phyloP scores from a whole-genome alignment of 2,888 invertebrate genomes.

The Branchinecta sandiegonensis region DNA sequence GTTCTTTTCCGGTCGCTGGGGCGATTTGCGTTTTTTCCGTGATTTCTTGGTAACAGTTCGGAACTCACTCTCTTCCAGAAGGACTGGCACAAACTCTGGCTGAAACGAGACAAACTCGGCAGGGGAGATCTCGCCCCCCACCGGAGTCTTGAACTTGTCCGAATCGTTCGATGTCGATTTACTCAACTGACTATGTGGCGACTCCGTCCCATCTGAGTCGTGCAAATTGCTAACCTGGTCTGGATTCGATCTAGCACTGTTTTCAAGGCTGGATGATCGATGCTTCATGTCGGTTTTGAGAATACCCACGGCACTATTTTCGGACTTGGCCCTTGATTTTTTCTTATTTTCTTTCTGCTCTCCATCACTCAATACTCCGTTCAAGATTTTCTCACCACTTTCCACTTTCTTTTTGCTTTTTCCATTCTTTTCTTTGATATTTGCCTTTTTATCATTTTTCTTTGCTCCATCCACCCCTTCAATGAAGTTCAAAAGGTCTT shows the following conservation, averaged over 20 bases:
- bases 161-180: background rate
- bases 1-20: constrained; percentile 1
- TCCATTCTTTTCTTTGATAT: background rate
- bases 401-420: background rate
- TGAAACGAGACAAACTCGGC: background rate
- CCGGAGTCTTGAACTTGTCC: background rate
- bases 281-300: background rate
- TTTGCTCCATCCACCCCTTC: constrained; percentile 24
- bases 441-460: constrained; percentile 32
- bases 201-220: background rate
- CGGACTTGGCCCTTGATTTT: constrained; percentile 2
- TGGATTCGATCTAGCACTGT: background rate
- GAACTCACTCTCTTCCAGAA: constrained; percentile 43
- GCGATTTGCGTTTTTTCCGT: constrained; percentile 43
- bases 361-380: background rate
- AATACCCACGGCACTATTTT: constrained; percentile 10
- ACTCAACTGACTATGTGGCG: constrained; percentile 11
- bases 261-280: background rate
- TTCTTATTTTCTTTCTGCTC: constrained; percentile 11
- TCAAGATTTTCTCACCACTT: background rate
- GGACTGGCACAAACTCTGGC: constrained; percentile 19
- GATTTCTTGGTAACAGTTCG: constrained; percentile 69
- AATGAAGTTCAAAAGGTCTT: constrained; percentile 32
- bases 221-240: background rate
- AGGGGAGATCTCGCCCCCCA: background rate